Percentiles rank a stretch among this genome's conserved stretches.
phyloP scores from a whole-genome alignment of 37 sponge, comb jelly and placozoan genomes.

The Halisarca cf. caerulea region DNA sequence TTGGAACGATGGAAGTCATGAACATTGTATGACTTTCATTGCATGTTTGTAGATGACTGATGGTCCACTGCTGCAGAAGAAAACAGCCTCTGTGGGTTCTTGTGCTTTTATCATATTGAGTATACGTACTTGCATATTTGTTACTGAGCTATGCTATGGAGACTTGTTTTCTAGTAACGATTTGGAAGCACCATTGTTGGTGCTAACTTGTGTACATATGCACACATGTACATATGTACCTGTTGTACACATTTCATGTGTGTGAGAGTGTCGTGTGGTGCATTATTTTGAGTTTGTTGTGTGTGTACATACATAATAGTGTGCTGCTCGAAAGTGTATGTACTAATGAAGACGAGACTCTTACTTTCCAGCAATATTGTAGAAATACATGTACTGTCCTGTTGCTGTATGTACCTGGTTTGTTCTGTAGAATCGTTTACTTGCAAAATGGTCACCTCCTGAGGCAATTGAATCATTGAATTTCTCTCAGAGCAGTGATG shows the following conservation, averaged over 20 bases:
- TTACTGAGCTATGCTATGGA: no score
- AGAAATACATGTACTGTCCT: no score
- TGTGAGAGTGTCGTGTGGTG: no score
- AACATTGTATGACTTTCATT: not conserved
- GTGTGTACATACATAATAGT: not conserved
- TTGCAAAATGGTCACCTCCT: conserved; percentile 21
- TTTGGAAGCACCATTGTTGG: not conserved
- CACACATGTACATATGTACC: not conserved
- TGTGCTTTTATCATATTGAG: no score
- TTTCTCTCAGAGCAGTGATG: not conserved
- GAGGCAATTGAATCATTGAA: not conserved
- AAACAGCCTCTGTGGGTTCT: no score
- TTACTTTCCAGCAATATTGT: no score
- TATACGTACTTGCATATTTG: not conserved
- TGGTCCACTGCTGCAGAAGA: not conserved
- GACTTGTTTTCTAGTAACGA: no score
- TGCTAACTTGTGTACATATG: not conserved
- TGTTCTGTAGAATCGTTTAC: not conserved
- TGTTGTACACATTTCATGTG: no score
- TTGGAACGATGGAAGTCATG: not conserved
- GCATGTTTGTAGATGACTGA: not conserved
- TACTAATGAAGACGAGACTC: not conserved
- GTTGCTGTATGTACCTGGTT: no score
- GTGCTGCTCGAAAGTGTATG: not conserved
- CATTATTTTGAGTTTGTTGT: not conserved